Conservation (phyloP, 37 sponge, comb jelly and placozoan species). For the Theonella swinhoei region DNA sequence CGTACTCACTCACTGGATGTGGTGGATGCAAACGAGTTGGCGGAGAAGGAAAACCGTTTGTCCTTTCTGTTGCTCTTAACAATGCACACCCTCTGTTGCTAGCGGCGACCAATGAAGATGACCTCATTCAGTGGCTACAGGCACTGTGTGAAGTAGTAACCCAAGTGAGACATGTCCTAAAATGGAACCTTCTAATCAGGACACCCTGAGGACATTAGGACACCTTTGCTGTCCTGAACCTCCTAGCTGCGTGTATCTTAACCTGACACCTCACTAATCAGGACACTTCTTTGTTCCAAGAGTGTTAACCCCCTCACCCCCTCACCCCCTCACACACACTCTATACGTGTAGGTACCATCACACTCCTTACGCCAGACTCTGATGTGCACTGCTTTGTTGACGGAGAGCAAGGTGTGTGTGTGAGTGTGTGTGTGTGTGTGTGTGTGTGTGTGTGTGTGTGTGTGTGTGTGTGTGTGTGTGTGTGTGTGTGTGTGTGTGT, state of each 20-base stretch:
- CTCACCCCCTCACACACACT: neutral
- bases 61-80: neutral
- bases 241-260: too few relatives aligned
- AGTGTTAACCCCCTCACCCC: too few relatives aligned
- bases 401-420: conserved; percentile 36
- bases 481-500: too few relatives aligned
- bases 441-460: too few relatives aligned
- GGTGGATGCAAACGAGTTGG: neutral
- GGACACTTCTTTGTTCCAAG: too few relatives aligned
- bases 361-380: neutral
- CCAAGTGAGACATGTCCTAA: neutral
- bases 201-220: too few relatives aligned
- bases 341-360: neutral
- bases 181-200: too few relatives aligned
- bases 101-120: conserved; percentile 55
- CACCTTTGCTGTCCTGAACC: too few relatives aligned
- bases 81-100: conserved; percentile 19
- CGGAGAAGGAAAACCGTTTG: conserved; percentile 1
- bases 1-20: neutral
- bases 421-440: too few relatives aligned
- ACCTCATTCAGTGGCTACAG: conserved; percentile 68
- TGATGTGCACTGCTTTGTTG: conserved; percentile 35
- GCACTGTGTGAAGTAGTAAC: conserved; percentile 62
- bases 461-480: too few relatives aligned
- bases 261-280: too few relatives aligned